Evolutionary conservation across 2,888 invertebrate genomes (phyloP), one percentile per base, ranked within the genome.

Genomic region (Aelia acuminata): DNA sequence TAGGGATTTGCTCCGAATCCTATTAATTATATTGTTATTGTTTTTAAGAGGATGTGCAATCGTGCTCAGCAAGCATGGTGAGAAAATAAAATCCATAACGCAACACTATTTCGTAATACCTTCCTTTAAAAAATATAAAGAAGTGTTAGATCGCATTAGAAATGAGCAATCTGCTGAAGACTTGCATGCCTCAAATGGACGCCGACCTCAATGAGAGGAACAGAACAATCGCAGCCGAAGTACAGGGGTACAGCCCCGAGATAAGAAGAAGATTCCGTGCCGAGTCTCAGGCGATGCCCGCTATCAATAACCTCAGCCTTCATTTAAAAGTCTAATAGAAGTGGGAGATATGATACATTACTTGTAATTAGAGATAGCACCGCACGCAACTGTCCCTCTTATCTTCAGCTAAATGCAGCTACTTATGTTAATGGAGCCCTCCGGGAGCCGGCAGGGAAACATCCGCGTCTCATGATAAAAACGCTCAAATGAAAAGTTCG

Each of bases 301-400:
- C 70, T 87, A 87, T 87, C 87, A 87, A 87, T 87, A 87, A 87
- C 49, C 35, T 47, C 57, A 63, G 57, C 43, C 70, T 87, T 87
- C 87, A 87, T 87, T 87, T 87, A 63, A 87, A 87, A 87, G 87
- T 87, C 57, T 87, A 87, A 85, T 85, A 70, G 63, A 35, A 43
- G 80, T n/a, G 80, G 43, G n/a, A 47, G 80, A 39, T 80, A 80
- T 80, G 80, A 80, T 80, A 80, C 80, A 80, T 47, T 43, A 47
- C 80, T 47, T 39, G 43, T 80, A 80, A 80, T 80, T 80, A 80
- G 43, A 80, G 80, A 80, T 80, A 80, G 43, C 35, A n/a, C n/a
- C 80, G 80, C 80, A 80, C 80, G 80, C 80, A 80, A 80, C 43
- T 43, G 43, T 47, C 80, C 5, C 43, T 80, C 80, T 80, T 80